Evolutionary conservation across 2,888 invertebrate genomes (phyloP).

Genomic region (Nomada lathburiana): DNA sequence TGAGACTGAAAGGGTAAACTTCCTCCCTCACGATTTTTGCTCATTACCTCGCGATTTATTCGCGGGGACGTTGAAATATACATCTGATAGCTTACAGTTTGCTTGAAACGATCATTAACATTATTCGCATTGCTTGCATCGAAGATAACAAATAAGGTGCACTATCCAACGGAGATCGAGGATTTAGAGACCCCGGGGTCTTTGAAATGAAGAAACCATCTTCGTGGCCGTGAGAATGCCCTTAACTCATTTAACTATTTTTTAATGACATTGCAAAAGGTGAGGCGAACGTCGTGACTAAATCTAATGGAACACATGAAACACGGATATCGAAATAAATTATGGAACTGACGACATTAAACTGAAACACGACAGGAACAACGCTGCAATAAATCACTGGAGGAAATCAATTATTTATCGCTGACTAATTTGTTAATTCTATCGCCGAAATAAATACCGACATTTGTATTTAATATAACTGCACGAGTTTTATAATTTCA

Average conservation of each 20-base stretch:
- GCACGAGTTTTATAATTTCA: too few relatives aligned
- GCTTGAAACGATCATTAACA: slow-evolving; percentile 20
- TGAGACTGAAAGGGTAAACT: background rate
- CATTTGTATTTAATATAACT: too few relatives aligned
- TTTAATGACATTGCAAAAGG: slow-evolving; percentile 60
- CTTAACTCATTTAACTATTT: slow-evolving; percentile 47
- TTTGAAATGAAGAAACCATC: slow-evolving; percentile 59
- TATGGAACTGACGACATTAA: slow-evolving; percentile 1
- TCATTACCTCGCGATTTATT: background rate
- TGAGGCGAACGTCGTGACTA: slow-evolving; percentile 59
- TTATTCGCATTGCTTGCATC: slow-evolving; percentile 11
- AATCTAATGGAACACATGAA: slow-evolving; percentile 18
- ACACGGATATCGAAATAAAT: slow-evolving; percentile 15
- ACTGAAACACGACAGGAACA: background rate
- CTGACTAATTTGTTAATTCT: too few relatives aligned
- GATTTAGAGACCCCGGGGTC: slow-evolving; percentile 62
- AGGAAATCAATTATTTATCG: too few relatives aligned
- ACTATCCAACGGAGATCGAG: slow-evolving; percentile 49
- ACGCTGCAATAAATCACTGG: too few relatives aligned
- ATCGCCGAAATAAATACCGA: too few relatives aligned
- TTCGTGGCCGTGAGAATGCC: slow-evolving; percentile 49
- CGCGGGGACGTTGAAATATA: background rate
- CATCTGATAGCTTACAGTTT: slow-evolving; percentile 15
- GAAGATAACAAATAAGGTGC: slow-evolving; percentile 46
- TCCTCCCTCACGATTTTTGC: slow-evolving; percentile 8